A percentile compares a stretch with the other conserved stretches of the same genome.
These are phyloP conservation scores for Acrocephalus scirpaceus DNA, from an alignment of 2,797 vertebrate species.

Conservation along the genomic window DNA sequence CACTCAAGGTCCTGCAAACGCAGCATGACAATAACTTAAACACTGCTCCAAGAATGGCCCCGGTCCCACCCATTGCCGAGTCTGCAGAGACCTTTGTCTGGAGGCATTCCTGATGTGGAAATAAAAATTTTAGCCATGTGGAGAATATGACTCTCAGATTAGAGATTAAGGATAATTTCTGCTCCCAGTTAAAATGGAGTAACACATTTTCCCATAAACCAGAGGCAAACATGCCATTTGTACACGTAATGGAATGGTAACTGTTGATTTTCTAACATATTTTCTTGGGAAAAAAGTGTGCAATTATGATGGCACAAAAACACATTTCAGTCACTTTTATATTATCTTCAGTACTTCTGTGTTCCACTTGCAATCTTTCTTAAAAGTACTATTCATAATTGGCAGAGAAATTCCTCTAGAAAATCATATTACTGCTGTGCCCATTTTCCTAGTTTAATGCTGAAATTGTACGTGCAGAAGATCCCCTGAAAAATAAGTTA, in stretches of 20 bases:
- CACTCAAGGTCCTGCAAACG: not conserved
- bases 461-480: not conserved
- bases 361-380: not conserved
- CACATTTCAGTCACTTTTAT: not conserved
- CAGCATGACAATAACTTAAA: not conserved
- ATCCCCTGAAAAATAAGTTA: not conserved
- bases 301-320: not conserved
- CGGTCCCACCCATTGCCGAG: accelerated
- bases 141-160: not conserved
- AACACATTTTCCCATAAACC: slow-evolving; percentile 9
- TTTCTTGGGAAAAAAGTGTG: not conserved
- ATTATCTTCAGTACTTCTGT: not conserved
- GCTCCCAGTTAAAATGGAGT: not conserved
- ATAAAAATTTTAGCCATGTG: not conserved
- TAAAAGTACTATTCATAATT: not conserved
- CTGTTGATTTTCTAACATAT: not conserved
- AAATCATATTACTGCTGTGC: not conserved
- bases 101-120: not conserved
- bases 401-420: not conserved
- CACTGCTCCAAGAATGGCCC: not conserved
- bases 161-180: not conserved
- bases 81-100: not conserved
- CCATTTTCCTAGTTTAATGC: not conserved
- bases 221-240: not conserved
- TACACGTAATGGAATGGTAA: not conserved